Evolutionary conservation across 2,888 invertebrate species (phyloP), one percentile per base, ranked within the genome.

Genomic region (Amiota communis): DNA sequence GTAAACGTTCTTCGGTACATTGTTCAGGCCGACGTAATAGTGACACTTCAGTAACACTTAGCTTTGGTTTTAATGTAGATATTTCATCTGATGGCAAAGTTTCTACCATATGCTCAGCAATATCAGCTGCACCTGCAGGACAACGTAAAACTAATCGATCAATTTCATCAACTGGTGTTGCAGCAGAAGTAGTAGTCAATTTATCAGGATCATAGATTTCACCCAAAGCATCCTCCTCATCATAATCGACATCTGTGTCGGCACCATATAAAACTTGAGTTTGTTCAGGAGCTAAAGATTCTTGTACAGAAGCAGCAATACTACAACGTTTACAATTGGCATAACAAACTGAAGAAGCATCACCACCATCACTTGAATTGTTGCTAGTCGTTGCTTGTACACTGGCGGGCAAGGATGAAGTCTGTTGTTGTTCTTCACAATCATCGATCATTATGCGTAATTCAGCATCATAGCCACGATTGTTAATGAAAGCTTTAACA

Each of bases 381-480:
- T 10, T 63, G 63, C 63, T 63, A 1, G 63, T 3, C 8, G 78
- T 74, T 57, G 80, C 75, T 64, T 75, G 80, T 87, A 89, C 76
- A 89, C 90, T 10, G 87, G 86, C 87, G 86, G 67, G 13, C 73
- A 3, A n/a, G n/a, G n/a, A 6, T 59, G 20, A 23, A 56, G 72
- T 72, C 12, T 67, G 20, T 17, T 67, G 20, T 17, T 74, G 76
- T 0, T 51, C 61, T 6, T 79, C 78, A 9, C 79, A 81, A 49
- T 84, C 80, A 12, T 86, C 81, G 8, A 86, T 70, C 17, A 92
- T 87, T 15, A 93, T 84, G 13, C 92, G 91, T 64, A 94, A 90
- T 87, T 93, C 93, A 0, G 93, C 93, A 75, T 92, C 91, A 82
- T 93, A 93, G 15, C 93, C 92, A 57, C 91, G 91, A 83, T 94